Evolutionary conservation across 2,888 invertebrate species (phyloP).

Genomic region (Nemurella pictetii): DNA sequence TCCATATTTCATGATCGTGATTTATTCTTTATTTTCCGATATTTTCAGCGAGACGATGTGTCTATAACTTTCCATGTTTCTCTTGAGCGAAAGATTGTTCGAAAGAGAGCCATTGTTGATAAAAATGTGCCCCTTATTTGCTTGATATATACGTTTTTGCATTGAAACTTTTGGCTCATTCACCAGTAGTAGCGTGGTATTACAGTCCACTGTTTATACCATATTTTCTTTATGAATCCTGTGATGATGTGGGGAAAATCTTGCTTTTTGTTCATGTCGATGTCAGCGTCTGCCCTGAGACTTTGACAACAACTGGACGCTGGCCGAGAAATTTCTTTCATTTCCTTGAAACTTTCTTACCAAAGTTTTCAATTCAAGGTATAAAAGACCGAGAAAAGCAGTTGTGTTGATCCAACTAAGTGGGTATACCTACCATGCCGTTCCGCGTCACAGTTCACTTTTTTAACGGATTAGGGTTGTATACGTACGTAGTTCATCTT

Average conservation of each 20-base stretch:
- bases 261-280: too few relatives aligned
- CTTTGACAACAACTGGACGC: too few relatives aligned
- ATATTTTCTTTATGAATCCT: too few relatives aligned
- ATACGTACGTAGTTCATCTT: neutral
- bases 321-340: neutral
- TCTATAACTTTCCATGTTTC: neutral
- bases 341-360: neutral
- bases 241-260: too few relatives aligned
- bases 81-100: neutral
- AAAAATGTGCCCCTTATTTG: too few relatives aligned
- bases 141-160: too few relatives aligned
- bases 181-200: too few relatives aligned
- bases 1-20: neutral
- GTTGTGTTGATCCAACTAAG: neutral
- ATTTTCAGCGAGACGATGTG: neutral
- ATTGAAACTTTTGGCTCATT: too few relatives aligned
- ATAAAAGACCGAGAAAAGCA: neutral
- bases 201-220: too few relatives aligned
- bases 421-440: neutral
- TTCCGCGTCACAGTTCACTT: neutral
- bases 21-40: neutral
- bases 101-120: neutral
- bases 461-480: neutral
- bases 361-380: neutral
- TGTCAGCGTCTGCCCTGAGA: too few relatives aligned